Base-by-base conservation (phyloP, 1,140 invertebrate species). In the Antheraea pernyi region DNA sequence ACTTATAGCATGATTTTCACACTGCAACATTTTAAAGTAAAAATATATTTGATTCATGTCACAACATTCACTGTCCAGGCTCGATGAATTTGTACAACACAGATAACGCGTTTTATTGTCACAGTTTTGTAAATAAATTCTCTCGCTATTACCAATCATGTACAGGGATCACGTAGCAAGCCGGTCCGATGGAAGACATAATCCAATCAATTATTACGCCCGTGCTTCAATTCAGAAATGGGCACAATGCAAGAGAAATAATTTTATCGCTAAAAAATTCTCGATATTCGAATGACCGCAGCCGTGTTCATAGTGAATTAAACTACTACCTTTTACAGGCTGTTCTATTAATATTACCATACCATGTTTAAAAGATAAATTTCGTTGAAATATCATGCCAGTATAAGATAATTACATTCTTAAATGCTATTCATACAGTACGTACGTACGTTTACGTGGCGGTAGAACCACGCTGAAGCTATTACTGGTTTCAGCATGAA, bases 121-220 rank as follows among this genome's bases (percentile, higher is more conserved):
- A 82, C 75, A 79, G 80, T 80, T 30, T 78, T 76, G 76, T 83
- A 82, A 83, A 87, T 86, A 88, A 85, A 87, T 86, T 82, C 70
- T 70, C 70, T 81, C 78, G 76, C 77, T 77, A 84, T 65, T 72
- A 83, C 78, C 80, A 85, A 87, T 88, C 86, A 80, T 85, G 86
- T 85, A 87, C 80, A 68, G 82, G 78, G 82, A 86, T 89, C 89
- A 89, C 89, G 89, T 89, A 77, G 71, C 70, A 63, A 65, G 73
- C 71, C 68, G 71, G 65, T 73, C 79, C 82, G 80, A 80, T 87
- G 83, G 83, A 86, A 86, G 83, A 80, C 85, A 85, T 89, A 89
- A 91, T 88, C 83, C 84, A 84, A 89, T 91, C 88, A 89, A 91
- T 91, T 89, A 91, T 89, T 88, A 84, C 82, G 79, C 69, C 73